phyloP scores from a whole-genome alignment of 2,797 vertebrate genomes.

The Schizopygopsis malacanthus region DNA sequence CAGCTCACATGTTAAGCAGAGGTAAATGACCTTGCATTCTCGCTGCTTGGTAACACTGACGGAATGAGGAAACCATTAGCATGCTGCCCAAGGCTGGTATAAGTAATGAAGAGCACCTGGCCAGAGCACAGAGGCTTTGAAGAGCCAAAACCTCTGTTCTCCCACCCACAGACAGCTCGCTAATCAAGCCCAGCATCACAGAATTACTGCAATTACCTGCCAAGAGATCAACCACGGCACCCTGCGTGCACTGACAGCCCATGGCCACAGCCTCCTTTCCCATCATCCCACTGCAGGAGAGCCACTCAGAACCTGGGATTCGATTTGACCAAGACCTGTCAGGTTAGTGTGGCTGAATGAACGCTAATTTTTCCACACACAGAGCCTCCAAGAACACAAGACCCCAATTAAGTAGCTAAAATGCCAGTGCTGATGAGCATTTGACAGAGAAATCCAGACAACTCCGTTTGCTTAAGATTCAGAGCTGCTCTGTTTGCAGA shows the following conservation, averaged over 20 bases:
- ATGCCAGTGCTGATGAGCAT: background rate
- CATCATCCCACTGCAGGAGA: constrained; percentile 17
- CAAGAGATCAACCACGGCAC: constrained; percentile 42
- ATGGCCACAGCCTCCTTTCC: constrained; percentile 29
- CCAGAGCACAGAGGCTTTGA: constrained; percentile 28
- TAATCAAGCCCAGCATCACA: constrained; percentile 41
- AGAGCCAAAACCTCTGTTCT: constrained; percentile 26
- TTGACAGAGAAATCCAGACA: background rate
- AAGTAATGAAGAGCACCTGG: constrained; percentile 54
- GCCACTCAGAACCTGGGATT: background rate
- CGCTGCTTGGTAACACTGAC: constrained; percentile 24
- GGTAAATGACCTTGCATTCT: background rate
- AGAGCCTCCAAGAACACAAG: constrained; percentile 13
- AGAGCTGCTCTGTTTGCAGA: constrained; percentile 1
- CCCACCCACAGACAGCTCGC: constrained; percentile 30
- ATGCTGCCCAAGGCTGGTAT: constrained; percentile 43
- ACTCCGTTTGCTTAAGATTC: background rate
- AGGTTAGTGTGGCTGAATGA: background rate
- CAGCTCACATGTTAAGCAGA: background rate
- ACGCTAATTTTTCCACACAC: background rate
- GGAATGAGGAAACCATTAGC: constrained; percentile 33
- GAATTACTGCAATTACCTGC: constrained; percentile 48
- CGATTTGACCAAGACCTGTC: constrained; percentile 22
- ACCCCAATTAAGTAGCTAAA: constrained; percentile 24
- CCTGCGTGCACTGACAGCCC: constrained; percentile 19